A percentile compares a stretch with the other conserved stretches of the same genome.
Evolutionary conservation across 2,888 invertebrate genomes (phyloP).

Genomic region (Fragum sueziense): DNA sequence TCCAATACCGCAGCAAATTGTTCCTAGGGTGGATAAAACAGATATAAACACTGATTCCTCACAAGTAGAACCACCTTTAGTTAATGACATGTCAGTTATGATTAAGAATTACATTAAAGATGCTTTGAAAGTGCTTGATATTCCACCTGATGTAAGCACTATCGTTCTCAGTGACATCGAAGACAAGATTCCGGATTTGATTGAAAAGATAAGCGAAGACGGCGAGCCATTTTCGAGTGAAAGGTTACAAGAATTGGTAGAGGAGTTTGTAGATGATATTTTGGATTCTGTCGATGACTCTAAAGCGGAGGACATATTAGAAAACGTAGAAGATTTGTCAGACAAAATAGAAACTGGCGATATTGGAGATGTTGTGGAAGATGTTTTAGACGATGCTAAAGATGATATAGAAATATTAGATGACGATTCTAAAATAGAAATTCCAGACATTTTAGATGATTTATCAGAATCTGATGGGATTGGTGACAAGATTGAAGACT

Average conservation of each 20-base stretch:
- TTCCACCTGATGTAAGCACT: background rate
- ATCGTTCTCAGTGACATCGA: background rate
- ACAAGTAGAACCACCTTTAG: background rate
- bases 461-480: background rate
- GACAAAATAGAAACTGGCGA: background rate
- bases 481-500: background rate
- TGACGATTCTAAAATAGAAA: background rate
- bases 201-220: slow-evolving; percentile 1
- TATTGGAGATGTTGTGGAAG: background rate
- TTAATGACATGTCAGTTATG: background rate
- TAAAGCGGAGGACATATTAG: background rate
- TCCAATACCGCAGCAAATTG: background rate
- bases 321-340: background rate
- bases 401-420: background rate
- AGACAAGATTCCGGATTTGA: slow-evolving; percentile 3
- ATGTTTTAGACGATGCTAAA: background rate
- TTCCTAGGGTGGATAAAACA: background rate
- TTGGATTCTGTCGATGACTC: slow-evolving; percentile 1
- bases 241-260: background rate
- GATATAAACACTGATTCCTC: background rate
- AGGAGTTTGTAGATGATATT: slow-evolving; percentile 10
- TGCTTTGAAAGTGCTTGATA: background rate
- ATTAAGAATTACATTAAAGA: background rate
- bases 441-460: background rate
- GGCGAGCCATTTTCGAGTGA: background rate